Evolutionary conservation across 2,888 invertebrate species (phyloP), one percentile per base, ranked within the genome.

Genomic region (Morinoia aosen): DNA sequence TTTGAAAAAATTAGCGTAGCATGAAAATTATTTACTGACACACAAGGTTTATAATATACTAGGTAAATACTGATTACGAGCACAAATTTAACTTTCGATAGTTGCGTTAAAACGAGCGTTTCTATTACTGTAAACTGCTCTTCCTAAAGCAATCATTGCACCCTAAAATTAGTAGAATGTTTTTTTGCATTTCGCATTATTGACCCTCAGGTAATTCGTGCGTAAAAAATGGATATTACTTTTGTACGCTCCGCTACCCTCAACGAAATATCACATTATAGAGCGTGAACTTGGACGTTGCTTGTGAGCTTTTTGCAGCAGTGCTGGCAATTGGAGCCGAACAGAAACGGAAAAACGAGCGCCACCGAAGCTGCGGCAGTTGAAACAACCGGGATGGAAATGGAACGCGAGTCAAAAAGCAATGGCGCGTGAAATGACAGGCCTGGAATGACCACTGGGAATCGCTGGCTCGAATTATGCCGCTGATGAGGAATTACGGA

Each of bases 401-500:
- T 33, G 76, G 76, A 90, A 48, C 90, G 40, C 90, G 57, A 93
- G 93, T 93, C 93, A 93, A 57, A 93, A 93, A 57, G 93, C 93
- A 93, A 93, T 93, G 93, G 57, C 57, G 93, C 93, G 93, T 57
- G 93, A 93, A 93, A 93, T 93, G 93, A 93, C 93, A 25, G 33
- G 40, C 93, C 93, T 57, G 57, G 57, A 93, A 93, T 93, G 93
- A 93, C 93, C 93, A 93, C 93, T 93, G 93, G 93, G 93, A 93
- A 93, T 93, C 57, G 93, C 93, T 57, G 93, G 93, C 57, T 48
- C 93, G 48, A 93, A 93, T 93, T 93, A 93, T 93, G 93, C 93
- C 93, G 93, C 93, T 93, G 93, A 93, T 93, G 93, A 93, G 93
- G 93, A 93, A 93, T 93, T 93, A 93, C 93, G 93, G 93, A 93